phyloP scores from a whole-genome alignment of 1,140 invertebrate species.

The Drosophila sucinea region DNA sequence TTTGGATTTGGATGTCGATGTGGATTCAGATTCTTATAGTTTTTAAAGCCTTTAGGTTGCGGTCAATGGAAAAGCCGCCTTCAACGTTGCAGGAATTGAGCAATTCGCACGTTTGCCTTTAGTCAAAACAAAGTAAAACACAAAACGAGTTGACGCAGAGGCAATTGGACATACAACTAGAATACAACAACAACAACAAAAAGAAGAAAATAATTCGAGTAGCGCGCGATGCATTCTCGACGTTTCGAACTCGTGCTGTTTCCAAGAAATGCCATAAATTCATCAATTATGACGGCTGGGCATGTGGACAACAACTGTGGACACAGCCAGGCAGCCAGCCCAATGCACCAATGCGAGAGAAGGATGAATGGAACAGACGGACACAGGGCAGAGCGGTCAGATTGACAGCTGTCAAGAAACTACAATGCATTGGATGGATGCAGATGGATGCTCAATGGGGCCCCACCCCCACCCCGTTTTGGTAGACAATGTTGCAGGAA shows the following conservation, averaged over 20 bases:
- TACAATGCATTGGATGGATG: constrained; percentile 2
- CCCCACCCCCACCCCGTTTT: too few species aligned
- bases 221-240: constrained; percentile 29
- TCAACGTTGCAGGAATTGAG: constrained; percentile 66
- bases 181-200: constrained; percentile 40
- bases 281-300: constrained; percentile 76
- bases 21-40: constrained; percentile 10
- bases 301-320: constrained; percentile 52
- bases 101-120: constrained; percentile 74
- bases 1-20: background rate
- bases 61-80: constrained; percentile 69
- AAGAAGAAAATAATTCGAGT: constrained; percentile 35
- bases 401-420: constrained; percentile 68
- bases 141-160: constrained; percentile 39
- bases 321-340: constrained; percentile 14
- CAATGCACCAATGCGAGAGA: background rate
- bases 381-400: constrained; percentile 17
- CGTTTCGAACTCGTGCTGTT: constrained; percentile 45
- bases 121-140: constrained; percentile 73
- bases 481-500: constrained; percentile 14
- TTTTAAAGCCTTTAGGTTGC: constrained; percentile 48
- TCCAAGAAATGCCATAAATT: constrained; percentile 77
- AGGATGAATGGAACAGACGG: background rate
- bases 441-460: constrained; percentile 13
- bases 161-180: constrained; percentile 58